Evolutionary conservation across 2,888 invertebrate species (phyloP).

Genomic region (Troides helena): DNA sequence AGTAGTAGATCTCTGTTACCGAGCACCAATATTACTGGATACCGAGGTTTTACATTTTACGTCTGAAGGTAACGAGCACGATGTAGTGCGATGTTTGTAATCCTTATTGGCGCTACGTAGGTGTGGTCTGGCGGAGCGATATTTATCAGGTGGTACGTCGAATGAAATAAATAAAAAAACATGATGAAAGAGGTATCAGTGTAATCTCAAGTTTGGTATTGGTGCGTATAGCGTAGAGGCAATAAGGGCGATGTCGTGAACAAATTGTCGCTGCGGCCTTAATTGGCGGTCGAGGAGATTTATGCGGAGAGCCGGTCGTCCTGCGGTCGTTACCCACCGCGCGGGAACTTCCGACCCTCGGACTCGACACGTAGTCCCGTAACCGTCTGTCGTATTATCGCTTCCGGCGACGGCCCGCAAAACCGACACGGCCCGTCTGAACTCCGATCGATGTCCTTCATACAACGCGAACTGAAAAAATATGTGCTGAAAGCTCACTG

Average conservation of each 20-base stretch:
- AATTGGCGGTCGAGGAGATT: constrained; percentile 79
- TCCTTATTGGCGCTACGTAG: no score
- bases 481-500: not conserved
- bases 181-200: not conserved
- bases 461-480: not conserved
- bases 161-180: no score
- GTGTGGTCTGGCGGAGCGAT: not conserved
- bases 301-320: constrained; percentile 75
- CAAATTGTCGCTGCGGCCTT: constrained; percentile 78
- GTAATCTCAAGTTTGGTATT: constrained; percentile 38
- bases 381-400: constrained; percentile 3
- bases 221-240: constrained; percentile 66
- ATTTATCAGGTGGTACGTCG: not conserved
- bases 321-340: constrained; percentile 48
- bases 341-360: constrained; percentile 22
- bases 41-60: no score
- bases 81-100: no score
- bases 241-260: constrained; percentile 78
- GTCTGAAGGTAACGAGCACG: no score
- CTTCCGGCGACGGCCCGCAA: not conserved
- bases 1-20: no score
- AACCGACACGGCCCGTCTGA: not conserved
- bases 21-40: no score
- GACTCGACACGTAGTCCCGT: constrained; percentile 31
- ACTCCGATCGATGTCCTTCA: not conserved